A percentile compares a stretch with the other conserved stretches of the same genome.
Conservation (phyloP, 2,797 vertebrate genomes). For the Falco concolor region DNA sequence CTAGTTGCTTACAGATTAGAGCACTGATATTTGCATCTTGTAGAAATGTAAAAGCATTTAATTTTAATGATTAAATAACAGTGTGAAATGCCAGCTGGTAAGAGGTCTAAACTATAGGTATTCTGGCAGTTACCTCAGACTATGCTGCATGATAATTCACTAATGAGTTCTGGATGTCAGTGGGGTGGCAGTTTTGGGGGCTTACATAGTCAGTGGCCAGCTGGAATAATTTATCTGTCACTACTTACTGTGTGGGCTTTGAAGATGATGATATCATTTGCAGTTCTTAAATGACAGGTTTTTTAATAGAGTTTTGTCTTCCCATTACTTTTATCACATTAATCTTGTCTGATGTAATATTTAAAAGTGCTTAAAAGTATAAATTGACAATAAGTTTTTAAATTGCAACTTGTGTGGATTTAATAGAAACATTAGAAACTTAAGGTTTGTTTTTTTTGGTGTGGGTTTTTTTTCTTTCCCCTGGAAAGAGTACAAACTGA, state of each 20-base stretch:
- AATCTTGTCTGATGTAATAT: background rate
- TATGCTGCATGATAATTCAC: background rate
- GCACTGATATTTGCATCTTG: background rate
- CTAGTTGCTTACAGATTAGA: background rate
- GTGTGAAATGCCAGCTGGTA: background rate
- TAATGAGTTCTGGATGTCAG: background rate
- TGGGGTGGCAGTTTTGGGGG: background rate
- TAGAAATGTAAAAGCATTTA: background rate
- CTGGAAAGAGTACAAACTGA: background rate
- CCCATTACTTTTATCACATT: background rate
- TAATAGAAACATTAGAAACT: background rate
- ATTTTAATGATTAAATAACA: background rate
- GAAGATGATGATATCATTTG: background rate
- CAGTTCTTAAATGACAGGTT: background rate
- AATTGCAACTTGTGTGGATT: background rate
- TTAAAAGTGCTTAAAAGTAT: background rate
- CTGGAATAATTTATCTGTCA: background rate
- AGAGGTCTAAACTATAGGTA: background rate
- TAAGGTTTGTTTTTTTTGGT: background rate
- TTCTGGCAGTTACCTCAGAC: background rate
- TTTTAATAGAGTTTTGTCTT: background rate
- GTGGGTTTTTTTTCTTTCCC: background rate
- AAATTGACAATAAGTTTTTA: background rate
- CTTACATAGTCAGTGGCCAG: background rate
- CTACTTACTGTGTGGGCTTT: background rate